Base-by-base conservation (phyloP, 2,113 vertebrate genomes). In the Podarcis cretensis region DNA sequence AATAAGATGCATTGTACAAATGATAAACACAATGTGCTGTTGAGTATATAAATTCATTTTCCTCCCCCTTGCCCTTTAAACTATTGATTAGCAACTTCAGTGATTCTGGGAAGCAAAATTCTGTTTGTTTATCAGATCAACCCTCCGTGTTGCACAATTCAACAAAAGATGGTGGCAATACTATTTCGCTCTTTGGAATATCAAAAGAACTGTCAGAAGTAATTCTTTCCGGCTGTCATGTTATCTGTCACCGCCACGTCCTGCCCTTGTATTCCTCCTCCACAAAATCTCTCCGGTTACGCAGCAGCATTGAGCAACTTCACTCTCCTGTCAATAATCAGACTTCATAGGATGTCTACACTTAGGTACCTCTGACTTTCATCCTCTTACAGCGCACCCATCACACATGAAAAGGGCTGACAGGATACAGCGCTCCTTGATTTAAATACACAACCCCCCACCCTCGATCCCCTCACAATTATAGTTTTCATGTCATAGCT, bases 401-500 rank as follows among this genome's bases (percentile, higher is more conserved):
- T 74, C 18, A 87, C 59, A 78, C 73, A 89, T 54, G 48, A 91
- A 86, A 81, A 83, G 8, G 27, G 86, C 43, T 54, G 59, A 78
- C 59, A 32, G 76, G 48, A 75, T 76, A 89, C 65, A 90, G 43
- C 40, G 84, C 71, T 86, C 90, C 65, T 66, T 77, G 83, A 95
- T 91, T 95, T 48, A 95, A 74, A 91, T 91, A 90, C 83, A 93
- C 75, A 87, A 82, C 83, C 35, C 48, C 59, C 66, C 76, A 82
- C 91, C 88, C 86, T 95, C 91, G 90, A 63, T 86, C 85, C 79
- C 48, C 16, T 82, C 74, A 69, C 96, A 96, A 96, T 97, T 95
- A 94, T 80, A 94, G 81, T 95, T 96, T 94, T 93, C 93, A 93
- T 95, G 94, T 96, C 96, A 96, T 96, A 96, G 93, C 96, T 97